These are phyloP conservation scores for Lepus townsendii DNA, from an alignment of 2,797 vertebrate genomes.

Conservation along the genomic window DNA sequence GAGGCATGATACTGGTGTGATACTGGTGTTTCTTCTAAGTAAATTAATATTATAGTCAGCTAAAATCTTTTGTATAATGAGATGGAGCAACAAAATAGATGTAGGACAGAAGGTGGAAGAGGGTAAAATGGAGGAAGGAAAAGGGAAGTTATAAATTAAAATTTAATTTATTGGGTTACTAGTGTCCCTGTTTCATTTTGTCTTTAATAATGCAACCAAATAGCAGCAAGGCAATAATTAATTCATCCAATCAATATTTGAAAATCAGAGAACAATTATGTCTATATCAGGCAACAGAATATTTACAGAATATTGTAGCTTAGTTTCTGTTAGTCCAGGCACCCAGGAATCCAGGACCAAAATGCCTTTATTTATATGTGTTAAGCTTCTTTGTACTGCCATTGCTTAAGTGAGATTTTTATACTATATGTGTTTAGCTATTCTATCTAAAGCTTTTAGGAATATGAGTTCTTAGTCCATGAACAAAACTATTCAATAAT, in stretches of 20 bases:
- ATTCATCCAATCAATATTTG: constrained; percentile 27
- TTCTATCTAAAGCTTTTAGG: constrained; percentile 35
- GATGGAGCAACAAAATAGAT: neutral
- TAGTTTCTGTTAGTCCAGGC: neutral
- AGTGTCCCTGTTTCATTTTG: neutral
- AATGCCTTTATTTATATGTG: constrained; percentile 25
- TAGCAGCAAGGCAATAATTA: constrained; percentile 49
- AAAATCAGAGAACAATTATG: constrained; percentile 40
- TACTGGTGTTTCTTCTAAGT: neutral
- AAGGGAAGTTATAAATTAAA: constrained; percentile 40
- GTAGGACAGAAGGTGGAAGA: neutral
- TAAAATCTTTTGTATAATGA: neutral
- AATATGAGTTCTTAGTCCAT: neutral
- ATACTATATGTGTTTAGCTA: constrained; percentile 13
- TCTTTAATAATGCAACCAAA: constrained; percentile 44
- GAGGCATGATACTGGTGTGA: neutral
- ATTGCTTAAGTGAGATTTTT: constrained; percentile 44
- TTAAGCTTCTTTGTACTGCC: neutral
- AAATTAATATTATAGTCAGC: neutral
- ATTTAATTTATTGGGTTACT: constrained; percentile 21
- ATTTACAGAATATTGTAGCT: constrained; percentile 3
- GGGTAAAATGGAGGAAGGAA: neutral
- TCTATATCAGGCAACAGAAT: constrained; percentile 17
- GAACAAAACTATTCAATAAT: constrained; percentile 23
- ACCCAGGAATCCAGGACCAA: neutral